These are phyloP conservation scores for Lepidurus packardi DNA, from an alignment of 1,140 invertebrate species.

Conservation along the genomic window DNA sequence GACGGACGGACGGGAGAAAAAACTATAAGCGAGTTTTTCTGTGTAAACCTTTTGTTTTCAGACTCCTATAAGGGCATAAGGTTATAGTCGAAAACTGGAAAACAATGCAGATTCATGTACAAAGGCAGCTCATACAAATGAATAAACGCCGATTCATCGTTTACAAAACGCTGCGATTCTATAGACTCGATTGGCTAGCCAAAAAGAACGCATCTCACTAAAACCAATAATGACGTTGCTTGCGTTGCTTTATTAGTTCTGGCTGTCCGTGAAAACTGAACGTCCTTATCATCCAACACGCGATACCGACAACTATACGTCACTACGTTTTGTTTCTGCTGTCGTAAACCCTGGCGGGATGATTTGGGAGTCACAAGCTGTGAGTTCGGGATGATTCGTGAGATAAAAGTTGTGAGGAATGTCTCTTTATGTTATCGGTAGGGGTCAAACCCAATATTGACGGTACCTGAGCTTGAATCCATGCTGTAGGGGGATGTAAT, in stretches of 20 bases:
- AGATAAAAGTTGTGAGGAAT: too few species aligned
- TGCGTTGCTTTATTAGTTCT: neutral
- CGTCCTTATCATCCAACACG: neutral
- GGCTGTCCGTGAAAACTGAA: neutral
- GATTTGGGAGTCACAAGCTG: neutral
- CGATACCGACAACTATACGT: neutral
- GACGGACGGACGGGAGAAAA: too few species aligned
- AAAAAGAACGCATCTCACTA: constrained; percentile 8
- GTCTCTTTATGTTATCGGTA: too few species aligned
- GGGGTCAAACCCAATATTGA: neutral
- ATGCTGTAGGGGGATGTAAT: too few species aligned
- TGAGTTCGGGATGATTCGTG: too few species aligned
- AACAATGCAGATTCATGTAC: too few species aligned
- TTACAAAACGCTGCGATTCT: neutral
- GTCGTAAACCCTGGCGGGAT: neutral
- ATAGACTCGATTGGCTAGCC: neutral
- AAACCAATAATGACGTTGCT: neutral
- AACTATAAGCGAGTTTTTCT: too few species aligned
- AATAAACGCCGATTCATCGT: neutral
- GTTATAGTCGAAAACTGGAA: too few species aligned
- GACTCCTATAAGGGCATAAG: too few species aligned
- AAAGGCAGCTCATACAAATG: neutral
- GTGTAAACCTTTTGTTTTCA: too few species aligned
- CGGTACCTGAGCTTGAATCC: constrained; percentile 12
- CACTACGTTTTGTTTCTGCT: neutral